Evolutionary conservation across 2,113 vertebrate species (phyloP), one percentile per base, ranked within the genome.

Genomic region (Falco punctatus): DNA sequence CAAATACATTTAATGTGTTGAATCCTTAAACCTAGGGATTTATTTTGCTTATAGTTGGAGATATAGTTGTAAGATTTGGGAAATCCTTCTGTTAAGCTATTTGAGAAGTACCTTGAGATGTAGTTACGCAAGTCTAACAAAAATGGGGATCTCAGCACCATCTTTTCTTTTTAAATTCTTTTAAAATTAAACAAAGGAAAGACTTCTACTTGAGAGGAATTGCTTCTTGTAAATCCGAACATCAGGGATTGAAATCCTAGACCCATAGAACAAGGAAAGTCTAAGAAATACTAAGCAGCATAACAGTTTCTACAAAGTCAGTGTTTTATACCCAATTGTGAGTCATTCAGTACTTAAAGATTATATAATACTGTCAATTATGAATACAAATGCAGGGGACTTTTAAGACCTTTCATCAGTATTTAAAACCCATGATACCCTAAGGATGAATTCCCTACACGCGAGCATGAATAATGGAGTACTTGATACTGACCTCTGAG

Each of bases 81-180:
- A 96, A 95, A 97, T 96, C 73, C 58, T 78, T 72, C 84, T 80
- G 54, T 89, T 89, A 92, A 89, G 44, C 80, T 90, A 61, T 58
- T 70, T 94, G 89, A 88, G 65, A 84, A 95, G 65, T 95, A 82
- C 46, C 95, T 95, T 49, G 51, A 94, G 74, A 92, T 75, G 57
- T 38, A 95, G 46, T 77, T 96, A 58, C 58, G 54, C 77, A 72
- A 67, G 40, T 40, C 33, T 62, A 66, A 88, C 57, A 86, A 42
- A 96, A 91, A 84, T 26, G 4, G 81, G 24, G 22, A 46, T 88
- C 20, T 91, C 6, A 2, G 48, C 11, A 57, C 33, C 2, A 0
- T 85, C 48, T 85, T 85, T 86, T 14, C 48, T 59, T 86, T 90
- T 88, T 44, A 55, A 94, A 96, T 14, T 42, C 55, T 86, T 90